Conservation (phyloP, 2,113 vertebrate species). For the Chrysemys picta region DNA sequence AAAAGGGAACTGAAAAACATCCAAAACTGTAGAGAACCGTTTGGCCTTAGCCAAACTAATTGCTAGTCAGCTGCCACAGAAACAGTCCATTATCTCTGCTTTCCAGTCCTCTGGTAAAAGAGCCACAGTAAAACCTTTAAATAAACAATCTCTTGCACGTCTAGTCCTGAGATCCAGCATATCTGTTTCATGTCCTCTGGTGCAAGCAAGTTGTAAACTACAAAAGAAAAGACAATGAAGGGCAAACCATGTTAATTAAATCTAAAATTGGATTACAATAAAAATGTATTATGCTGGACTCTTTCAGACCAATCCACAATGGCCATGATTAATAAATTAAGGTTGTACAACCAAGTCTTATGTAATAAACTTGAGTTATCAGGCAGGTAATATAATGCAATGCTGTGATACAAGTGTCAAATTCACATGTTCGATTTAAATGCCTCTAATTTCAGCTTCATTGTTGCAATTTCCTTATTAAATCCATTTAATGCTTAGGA, state of each 20-base stretch:
- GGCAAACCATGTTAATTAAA: constrained; percentile 64
- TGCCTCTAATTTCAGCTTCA: constrained; percentile 38
- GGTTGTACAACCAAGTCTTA: constrained; percentile 42
- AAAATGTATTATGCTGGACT: background rate
- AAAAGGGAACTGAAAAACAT: constrained; percentile 6
- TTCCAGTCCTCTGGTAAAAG: constrained; percentile 2
- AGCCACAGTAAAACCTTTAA: background rate
- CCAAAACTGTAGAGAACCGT: constrained; percentile 28
- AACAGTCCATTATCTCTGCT: background rate
- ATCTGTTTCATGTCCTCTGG: constrained; percentile 31
- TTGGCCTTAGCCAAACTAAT: constrained; percentile 4
- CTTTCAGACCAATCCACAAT: constrained; percentile 13
- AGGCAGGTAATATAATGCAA: constrained; percentile 60
- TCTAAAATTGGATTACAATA: constrained; percentile 39
- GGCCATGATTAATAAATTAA: constrained; percentile 52
- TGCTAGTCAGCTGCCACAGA: background rate
- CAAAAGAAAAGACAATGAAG: background rate
- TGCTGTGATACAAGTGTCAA: background rate
- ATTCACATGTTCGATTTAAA: constrained; percentile 39
- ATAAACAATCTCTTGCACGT: background rate
- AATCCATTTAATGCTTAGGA: constrained; percentile 11
- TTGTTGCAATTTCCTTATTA: constrained; percentile 60
- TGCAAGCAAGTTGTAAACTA: constrained; percentile 67
- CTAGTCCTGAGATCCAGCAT: background rate
- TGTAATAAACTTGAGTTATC: constrained; percentile 53